A percentile compares a stretch with the other conserved stretches of the same genome.
phyloP scores from a whole-genome alignment of 2,113 vertebrate species.

The Orycteropus afer region DNA sequence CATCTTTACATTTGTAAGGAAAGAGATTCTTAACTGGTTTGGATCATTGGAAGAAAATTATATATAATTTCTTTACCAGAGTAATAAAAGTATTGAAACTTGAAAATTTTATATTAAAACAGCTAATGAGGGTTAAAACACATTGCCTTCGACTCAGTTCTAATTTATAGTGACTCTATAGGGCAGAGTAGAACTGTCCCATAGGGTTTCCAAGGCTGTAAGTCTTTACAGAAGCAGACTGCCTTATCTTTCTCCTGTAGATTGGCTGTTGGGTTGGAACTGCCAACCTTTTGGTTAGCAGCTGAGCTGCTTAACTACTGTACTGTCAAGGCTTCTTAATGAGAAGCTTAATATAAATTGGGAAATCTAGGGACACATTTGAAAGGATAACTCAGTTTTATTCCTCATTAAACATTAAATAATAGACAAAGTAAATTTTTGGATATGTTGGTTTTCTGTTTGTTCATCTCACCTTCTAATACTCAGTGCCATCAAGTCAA shows the following conservation, averaged over 20 bases:
- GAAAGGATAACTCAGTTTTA: background rate
- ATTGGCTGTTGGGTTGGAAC: too few species aligned
- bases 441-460: constrained; percentile 19
- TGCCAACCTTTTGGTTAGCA: too few species aligned
- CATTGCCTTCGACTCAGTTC: too few species aligned
- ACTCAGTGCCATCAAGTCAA: too few species aligned
- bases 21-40: background rate
- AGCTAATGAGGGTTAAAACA: background rate
- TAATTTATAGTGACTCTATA: too few species aligned
- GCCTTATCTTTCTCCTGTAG: too few species aligned
- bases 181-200: too few species aligned
- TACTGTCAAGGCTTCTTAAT: too few species aligned
- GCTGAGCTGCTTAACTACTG: too few species aligned
- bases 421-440: background rate
- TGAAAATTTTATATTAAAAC: constrained; percentile 41
- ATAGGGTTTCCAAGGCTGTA: too few species aligned
- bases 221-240: too few species aligned
- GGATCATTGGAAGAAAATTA: background rate
- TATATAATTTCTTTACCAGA: background rate
- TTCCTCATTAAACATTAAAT: background rate
- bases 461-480: background rate
- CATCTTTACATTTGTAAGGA: background rate
- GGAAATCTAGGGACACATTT: background rate
- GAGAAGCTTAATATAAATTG: background rate
- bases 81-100: background rate